A percentile compares a stretch with the other conserved stretches of the same genome.
phyloP scores from a whole-genome alignment of 2,888 invertebrate genomes.

The Pterostichus madidus region DNA sequence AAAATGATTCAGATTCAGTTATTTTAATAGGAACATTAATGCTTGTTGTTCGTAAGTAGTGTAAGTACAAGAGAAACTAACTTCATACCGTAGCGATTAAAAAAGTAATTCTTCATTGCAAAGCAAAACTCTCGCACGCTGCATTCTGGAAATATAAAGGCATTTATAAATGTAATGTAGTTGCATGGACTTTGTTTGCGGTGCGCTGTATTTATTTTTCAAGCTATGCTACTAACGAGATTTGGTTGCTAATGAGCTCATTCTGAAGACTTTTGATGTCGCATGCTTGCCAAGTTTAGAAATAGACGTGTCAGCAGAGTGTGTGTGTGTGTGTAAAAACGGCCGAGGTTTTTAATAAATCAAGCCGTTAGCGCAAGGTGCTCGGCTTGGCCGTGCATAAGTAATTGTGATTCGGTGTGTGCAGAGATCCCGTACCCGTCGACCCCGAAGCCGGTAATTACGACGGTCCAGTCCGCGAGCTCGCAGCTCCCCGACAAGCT shows the following conservation, averaged over 20 bases:
- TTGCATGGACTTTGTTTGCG: slow-evolving; percentile 16
- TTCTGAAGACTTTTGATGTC: slow-evolving; percentile 49
- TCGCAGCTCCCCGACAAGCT: slow-evolving; percentile 64
- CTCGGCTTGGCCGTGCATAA: slow-evolving; percentile 2
- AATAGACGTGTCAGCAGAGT: slow-evolving; percentile 44
- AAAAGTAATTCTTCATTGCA: not conserved
- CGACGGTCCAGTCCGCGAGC: slow-evolving; percentile 64
- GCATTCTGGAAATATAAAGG: not conserved
- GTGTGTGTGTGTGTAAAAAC: slow-evolving; percentile 15
- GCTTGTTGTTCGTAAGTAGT: too few relatives aligned
- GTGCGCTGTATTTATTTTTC: slow-evolving; percentile 39
- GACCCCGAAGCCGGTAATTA: slow-evolving; percentile 69
- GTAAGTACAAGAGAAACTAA: too few relatives aligned
- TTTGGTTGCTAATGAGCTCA: slow-evolving; percentile 46
- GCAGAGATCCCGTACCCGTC: slow-evolving; percentile 74
- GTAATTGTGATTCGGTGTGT: slow-evolving; percentile 61
- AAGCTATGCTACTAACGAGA: slow-evolving; percentile 35
- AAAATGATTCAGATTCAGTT: not conserved
- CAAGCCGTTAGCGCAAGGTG: slow-evolving; percentile 17
- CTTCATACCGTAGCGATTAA: not conserved
- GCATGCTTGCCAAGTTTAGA: slow-evolving; percentile 43
- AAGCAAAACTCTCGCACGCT: not conserved
- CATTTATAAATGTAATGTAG: slow-evolving; percentile 7
- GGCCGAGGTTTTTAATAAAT: slow-evolving; percentile 46
- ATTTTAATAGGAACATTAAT: too few relatives aligned